Percentiles rank a stretch among this genome's conserved stretches.
phyloP scores from a whole-genome alignment of 2,797 vertebrate genomes.

The Catamblyrhynchus diadema region DNA sequence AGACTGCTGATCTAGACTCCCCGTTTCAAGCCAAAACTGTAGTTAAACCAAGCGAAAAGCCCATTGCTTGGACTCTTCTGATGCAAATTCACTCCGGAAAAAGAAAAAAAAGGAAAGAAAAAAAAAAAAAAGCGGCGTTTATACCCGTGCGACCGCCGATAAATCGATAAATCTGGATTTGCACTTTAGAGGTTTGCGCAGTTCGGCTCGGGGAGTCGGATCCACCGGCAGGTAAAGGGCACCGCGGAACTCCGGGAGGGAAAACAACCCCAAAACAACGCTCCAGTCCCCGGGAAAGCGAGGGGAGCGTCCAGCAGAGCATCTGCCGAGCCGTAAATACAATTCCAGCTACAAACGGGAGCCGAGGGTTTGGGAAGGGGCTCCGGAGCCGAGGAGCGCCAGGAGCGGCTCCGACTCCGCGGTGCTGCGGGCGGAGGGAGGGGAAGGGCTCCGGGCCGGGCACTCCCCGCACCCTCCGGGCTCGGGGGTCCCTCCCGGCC shows the following conservation, averaged over 20 bases:
- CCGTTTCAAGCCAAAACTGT: not conserved
- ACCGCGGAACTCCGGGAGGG: not conserved
- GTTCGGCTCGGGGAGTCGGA: not conserved
- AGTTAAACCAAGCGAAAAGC: not conserved
- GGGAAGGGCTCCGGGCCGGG: accelerated
- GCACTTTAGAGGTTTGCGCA: not conserved
- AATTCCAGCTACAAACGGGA: accelerated
- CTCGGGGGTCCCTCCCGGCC: not conserved
- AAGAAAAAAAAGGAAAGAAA: not conserved
- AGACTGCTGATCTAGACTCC: not conserved
- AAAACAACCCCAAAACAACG: not conserved
- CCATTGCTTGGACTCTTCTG: not conserved
- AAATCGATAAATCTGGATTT: not conserved
- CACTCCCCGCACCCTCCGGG: not conserved
- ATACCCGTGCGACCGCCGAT: accelerated
- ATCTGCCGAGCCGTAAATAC: not conserved
- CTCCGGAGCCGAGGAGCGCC: not conserved
- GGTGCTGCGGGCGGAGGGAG: not conserved
- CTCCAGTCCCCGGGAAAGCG: accelerated
- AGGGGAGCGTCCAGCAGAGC: not conserved
- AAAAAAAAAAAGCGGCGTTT: not conserved
- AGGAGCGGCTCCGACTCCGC: not conserved
- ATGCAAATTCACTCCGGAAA: not conserved
- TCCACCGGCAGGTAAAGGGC: not conserved
- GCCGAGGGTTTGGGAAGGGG: not conserved